Evolutionary conservation across 2,797 vertebrate genomes (phyloP), one percentile per base, ranked within the genome.

Genomic region (Poeciliopsis turneri): DNA sequence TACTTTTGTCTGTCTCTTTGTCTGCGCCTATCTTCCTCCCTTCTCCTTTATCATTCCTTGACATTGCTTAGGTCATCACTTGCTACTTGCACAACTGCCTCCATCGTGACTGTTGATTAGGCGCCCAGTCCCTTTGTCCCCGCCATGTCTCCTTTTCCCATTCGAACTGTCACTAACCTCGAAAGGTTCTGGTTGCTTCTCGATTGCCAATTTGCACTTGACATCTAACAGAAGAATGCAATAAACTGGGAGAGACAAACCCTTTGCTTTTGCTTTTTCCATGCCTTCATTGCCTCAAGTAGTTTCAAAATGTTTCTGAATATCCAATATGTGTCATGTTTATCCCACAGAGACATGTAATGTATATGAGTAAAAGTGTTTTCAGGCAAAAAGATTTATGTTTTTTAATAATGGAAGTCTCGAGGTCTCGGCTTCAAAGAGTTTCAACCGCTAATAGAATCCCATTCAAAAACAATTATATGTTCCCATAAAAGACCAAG

Each of bases 61-160:
- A 79, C 80, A 82, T 76, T 86, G 86, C 77, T 83, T 74, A 47
- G 78, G 70, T 85, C 61, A 89, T 88, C 84, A 80, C 49, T 82
- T 74, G 68, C 77, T 55, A 20, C 78, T 72, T 70, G 61, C 43
- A 43, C 78, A 46, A 18, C 70, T 47, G 59, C 75, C 75, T 49
- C 49, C 59, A 18, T 55, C 46, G 72, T 71, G 71, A 78, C 83
- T 55, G 79, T 78, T 46, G 2, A 78, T 74, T 41, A 64, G 74
- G 23, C 43, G 33, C 61, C 72, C 20, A 61, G 6, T 70, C 41
- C 36, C 43, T 53, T 36, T 72, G 55, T 66, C 79, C 78, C 77
- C 64, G 5, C 33, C 55, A 11, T 39, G 77, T 84, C 79, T 78
- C 46, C 33, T 6, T 43, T 71, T 25, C 41, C 69, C 51, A 46